phyloP scores from a whole-genome alignment of 1,140 invertebrate genomes.

The Hylyphantes graminicola region DNA sequence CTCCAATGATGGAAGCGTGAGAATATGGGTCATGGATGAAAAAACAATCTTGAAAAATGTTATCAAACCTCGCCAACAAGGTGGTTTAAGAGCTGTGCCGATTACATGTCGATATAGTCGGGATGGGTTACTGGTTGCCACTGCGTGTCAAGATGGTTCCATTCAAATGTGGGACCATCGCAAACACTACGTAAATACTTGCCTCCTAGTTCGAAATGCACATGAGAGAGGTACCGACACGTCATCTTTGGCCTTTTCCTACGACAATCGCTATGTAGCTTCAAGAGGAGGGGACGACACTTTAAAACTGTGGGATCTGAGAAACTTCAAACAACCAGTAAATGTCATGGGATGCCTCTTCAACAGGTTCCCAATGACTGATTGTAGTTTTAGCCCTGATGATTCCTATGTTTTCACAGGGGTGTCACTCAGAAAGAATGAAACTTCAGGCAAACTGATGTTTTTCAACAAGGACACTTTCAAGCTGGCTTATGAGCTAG shows the following conservation, averaged over 20 bases:
- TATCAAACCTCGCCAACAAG: conserved; percentile 89
- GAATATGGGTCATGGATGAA: conserved; percentile 86
- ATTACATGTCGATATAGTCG: conserved; percentile 85
- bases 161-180: conserved; percentile 98
- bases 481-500: conserved; percentile 75
- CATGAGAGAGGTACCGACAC: conserved; percentile 86
- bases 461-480: conserved; percentile 87
- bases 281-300: conserved; percentile 89
- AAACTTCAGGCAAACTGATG: conserved; percentile 79
- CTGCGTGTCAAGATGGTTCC: conserved; percentile 94
- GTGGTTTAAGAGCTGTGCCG: conserved; percentile 89
- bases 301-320: conserved; percentile 94
- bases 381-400: conserved; percentile 94
- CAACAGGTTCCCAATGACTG: conserved; percentile 88
- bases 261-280: conserved; percentile 82
- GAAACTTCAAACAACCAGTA: conserved; percentile 84
- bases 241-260: conserved; percentile 87
- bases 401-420: conserved; percentile 91
- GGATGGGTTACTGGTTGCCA: conserved; percentile 89
- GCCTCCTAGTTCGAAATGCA: conserved; percentile 80
- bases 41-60: conserved; percentile 82
- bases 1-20: conserved; percentile 89
- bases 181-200: conserved; percentile 79
- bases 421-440: conserved; percentile 80
- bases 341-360: conserved; percentile 78